Evolutionary conservation across 2,113 vertebrate species (phyloP).

Genomic region (Scytalopus superciliaris): DNA sequence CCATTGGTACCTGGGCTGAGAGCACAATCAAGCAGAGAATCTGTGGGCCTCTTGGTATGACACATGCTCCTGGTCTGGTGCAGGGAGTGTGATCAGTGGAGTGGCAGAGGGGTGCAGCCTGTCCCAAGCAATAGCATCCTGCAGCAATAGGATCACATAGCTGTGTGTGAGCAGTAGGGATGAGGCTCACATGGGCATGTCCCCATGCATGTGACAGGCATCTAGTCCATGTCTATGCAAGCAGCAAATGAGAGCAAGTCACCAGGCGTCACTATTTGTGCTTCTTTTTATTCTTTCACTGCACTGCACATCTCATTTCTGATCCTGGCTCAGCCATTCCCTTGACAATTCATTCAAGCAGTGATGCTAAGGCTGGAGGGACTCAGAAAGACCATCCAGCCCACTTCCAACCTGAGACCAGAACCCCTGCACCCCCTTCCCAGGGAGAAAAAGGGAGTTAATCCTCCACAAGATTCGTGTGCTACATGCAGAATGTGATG

Average conservation of each 20-base stretch:
- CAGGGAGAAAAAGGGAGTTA: background rate
- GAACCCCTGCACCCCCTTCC: background rate
- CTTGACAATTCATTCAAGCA: background rate
- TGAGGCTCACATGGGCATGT: background rate
- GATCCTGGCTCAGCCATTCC: background rate
- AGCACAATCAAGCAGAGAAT: background rate
- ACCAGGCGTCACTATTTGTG: background rate
- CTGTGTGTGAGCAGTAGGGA: background rate
- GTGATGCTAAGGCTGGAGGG: background rate
- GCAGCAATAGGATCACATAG: background rate
- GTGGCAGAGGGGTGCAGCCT: background rate
- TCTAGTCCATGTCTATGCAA: background rate
- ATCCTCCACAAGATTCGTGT: background rate
- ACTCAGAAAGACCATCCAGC: background rate
- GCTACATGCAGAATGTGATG: slow-evolving; percentile 20
- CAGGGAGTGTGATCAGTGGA: background rate
- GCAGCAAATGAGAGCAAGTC: background rate
- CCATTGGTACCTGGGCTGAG: background rate
- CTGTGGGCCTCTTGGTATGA: background rate
- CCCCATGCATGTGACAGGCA: background rate
- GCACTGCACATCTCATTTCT: background rate
- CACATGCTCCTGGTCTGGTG: background rate
- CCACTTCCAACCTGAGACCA: background rate
- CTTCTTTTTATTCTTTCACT: background rate
- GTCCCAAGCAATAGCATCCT: background rate